Percentiles rank a stretch among this genome's conserved stretches.
Evolutionary conservation across 2,113 vertebrate species (phyloP).

Genomic region (Xenus cinereus): DNA sequence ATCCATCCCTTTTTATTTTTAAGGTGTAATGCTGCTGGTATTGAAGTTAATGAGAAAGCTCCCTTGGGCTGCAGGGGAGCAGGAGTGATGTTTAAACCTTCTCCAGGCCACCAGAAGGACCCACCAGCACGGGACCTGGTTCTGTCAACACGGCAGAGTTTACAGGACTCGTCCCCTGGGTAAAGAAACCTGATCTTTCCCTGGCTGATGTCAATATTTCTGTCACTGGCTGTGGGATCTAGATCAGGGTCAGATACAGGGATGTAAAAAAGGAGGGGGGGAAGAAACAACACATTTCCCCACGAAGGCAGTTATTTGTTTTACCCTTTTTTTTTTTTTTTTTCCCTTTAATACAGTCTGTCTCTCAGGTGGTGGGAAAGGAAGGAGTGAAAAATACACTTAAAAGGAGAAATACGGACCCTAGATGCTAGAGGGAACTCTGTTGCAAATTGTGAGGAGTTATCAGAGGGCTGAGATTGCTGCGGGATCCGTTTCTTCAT

Average conservation of each 20-base stretch:
- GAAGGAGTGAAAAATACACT: neutral
- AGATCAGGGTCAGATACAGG: slow-evolving; percentile 51
- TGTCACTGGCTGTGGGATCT: slow-evolving; percentile 48
- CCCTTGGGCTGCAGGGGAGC: neutral
- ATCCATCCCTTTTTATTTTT: neutral
- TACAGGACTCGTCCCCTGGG: slow-evolving; percentile 38
- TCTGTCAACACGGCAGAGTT: slow-evolving; percentile 53
- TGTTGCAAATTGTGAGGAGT: neutral
- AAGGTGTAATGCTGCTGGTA: neutral
- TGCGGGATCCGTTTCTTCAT: slow-evolving; percentile 1
- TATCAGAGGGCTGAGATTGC: slow-evolving; percentile 32
- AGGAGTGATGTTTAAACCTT: neutral
- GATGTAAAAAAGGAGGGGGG: neutral
- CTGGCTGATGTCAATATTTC: slow-evolving; percentile 57
- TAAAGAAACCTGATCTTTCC: slow-evolving; percentile 34
- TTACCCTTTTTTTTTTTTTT: neutral
- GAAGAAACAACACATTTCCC: neutral
- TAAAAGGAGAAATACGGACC: neutral
- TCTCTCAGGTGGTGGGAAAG: neutral
- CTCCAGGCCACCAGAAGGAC: slow-evolving; percentile 21
- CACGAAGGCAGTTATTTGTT: slow-evolving; percentile 19
- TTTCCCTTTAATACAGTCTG: neutral
- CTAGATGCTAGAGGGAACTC: neutral
- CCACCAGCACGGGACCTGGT: slow-evolving; percentile 32
- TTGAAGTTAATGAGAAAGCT: neutral